phyloP scores from a whole-genome alignment of 2,888 invertebrate genomes.

The Flexamia atlantica region DNA sequence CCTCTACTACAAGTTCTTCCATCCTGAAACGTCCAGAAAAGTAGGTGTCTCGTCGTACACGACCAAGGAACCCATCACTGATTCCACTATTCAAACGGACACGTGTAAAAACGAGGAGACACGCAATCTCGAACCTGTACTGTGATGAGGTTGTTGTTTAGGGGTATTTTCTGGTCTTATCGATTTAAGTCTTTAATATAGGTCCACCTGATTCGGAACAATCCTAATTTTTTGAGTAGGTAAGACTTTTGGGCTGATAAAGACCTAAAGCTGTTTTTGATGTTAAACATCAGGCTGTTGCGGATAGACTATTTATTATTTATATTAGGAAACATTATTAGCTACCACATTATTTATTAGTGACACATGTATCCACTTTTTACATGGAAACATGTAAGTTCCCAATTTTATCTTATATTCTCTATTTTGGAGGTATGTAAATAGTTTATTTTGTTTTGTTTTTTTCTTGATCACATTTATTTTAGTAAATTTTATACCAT shows the following conservation, averaged over 20 bases:
- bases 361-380: slow-evolving; percentile 18
- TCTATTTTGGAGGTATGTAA: background rate
- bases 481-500: background rate
- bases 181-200: background rate
- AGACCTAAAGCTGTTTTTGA: background rate
- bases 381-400: slow-evolving; percentile 11
- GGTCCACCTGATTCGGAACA: background rate
- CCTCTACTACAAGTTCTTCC: slow-evolving; percentile 80
- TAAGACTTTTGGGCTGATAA: background rate
- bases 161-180: background rate
- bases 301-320: background rate
- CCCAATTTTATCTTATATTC: too few species aligned
- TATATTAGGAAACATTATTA: background rate
- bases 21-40: slow-evolving; percentile 62
- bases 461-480: background rate
- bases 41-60: slow-evolving; percentile 55
- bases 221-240: background rate
- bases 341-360: background rate
- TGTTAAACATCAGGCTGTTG: background rate
- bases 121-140: slow-evolving; percentile 36
- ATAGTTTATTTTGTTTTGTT: background rate
- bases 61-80: slow-evolving; percentile 48
- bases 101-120: slow-evolving; percentile 49
- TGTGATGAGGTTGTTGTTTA: slow-evolving; percentile 40
- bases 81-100: slow-evolving; percentile 41